Evolutionary conservation across 2,113 vertebrate species (phyloP), one percentile per base, ranked within the genome.

Genomic region (Vulpes ferrilata): DNA sequence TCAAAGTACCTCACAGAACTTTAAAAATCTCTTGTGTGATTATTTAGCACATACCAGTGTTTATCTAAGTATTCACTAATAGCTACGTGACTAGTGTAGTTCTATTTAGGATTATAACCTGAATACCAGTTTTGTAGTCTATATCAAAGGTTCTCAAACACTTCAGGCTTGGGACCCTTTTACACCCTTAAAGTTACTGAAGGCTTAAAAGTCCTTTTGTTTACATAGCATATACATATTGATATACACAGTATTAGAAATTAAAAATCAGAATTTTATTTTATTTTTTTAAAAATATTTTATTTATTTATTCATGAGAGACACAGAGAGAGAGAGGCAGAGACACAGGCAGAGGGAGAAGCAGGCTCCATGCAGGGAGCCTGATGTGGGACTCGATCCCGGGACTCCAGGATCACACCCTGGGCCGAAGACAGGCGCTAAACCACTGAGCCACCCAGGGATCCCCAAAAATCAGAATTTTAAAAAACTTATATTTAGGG

Each of bases 51-150:
- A 88, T 69, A n/a, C 1, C 67, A 57, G 85, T 90, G 11, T 64
- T 96, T 92, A 89, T 69, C 11, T 88, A 74, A 67, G 4, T 84
- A 85, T 79, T 81, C n/a, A 19, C 7, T 88, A 95, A 92, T 48
- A 67, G 51, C n/a, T 91, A 57, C n/a, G 48, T 95, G 13, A 62
- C 10, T 74, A n/a, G 11, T 65, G 8, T 48, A 71, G 38, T 89
- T 71, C 3, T 43, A 88, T 76, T 32, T 92, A 76, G 20, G 13
- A 81, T 74, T 89, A 32, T 67, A 94, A 76, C 7, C 22, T 89
- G 69, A 64, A 1, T 7, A 65, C 15, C 20, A 2, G 53, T 80
- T 94, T 79, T 84, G 38, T 20, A 57, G 67, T 60, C 20, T 73
- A n/a, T 5, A 81, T 20, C 12, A 88, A 2, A 73, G 53, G 35